Evolutionary conservation across 2,888 invertebrate genomes (phyloP).

Genomic region (Druceiella hillmani): DNA sequence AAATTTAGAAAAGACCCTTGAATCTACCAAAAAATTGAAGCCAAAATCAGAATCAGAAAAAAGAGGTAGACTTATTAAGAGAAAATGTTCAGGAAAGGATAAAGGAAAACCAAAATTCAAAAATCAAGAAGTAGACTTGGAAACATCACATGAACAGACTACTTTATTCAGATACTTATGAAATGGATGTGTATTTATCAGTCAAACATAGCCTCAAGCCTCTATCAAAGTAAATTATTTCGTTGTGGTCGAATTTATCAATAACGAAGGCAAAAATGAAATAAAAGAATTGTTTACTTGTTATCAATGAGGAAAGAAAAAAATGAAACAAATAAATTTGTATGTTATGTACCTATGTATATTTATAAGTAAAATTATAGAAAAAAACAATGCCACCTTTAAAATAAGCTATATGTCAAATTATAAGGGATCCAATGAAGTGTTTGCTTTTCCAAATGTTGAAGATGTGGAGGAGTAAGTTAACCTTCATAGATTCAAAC

Average conservation of each 20-base stretch:
- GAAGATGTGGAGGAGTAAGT: no score
- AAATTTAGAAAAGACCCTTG: no score
- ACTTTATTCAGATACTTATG: background rate
- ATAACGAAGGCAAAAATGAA: background rate
- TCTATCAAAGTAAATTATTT: constrained; percentile 3
- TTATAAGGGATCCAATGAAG: background rate
- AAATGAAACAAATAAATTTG: no score
- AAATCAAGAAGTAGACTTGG: background rate
- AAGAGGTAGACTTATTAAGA: no score
- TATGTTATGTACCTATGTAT: no score
- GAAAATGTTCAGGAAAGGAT: no score
- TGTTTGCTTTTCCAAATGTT: background rate
- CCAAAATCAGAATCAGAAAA: background rate
- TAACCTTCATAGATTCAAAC: no score
- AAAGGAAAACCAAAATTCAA: no score
- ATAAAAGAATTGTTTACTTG: no score
- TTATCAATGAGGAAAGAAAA: no score
- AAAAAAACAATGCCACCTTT: no score
- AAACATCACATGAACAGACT: background rate
- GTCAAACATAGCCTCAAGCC: background rate
- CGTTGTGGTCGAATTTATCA: constrained; percentile 1
- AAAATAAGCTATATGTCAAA: background rate
- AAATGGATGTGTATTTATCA: background rate
- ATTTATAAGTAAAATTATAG: background rate
- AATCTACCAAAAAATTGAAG: no score